These are phyloP conservation scores for Ormia ochracea DNA, from an alignment of 2,888 invertebrate genomes.

Conservation along the genomic window DNA sequence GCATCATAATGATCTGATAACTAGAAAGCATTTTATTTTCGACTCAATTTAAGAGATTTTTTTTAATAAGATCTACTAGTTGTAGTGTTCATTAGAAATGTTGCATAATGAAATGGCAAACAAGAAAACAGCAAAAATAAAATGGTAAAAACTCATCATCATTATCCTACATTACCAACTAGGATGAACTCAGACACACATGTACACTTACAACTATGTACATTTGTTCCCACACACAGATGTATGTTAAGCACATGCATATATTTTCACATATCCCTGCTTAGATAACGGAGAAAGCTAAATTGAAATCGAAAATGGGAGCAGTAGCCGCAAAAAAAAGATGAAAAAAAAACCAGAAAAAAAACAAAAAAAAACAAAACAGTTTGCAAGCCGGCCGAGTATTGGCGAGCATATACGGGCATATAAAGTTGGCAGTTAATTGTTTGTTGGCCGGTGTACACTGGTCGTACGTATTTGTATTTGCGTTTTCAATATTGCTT, in stretches of 20 bases:
- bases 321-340: not conserved
- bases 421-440: constrained; percentile 28
- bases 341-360: too few relatives aligned
- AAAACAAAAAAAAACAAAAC: too few relatives aligned
- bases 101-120: constrained; percentile 14
- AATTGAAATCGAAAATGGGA: constrained; percentile 53
- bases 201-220: too few relatives aligned
- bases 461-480: constrained; percentile 2
- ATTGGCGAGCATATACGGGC: constrained; percentile 16
- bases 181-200: constrained; percentile 9
- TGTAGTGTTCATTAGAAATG: constrained; percentile 45
- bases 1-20: not conserved
- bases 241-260: not conserved
- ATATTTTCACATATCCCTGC: not conserved
- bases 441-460: constrained; percentile 9
- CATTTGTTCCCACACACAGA: not conserved
- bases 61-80: constrained; percentile 45
- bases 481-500: constrained; percentile 10
- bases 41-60: constrained; percentile 35
- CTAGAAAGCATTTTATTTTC: constrained; percentile 26
- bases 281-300: constrained; percentile 47
- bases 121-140: not conserved
- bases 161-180: constrained; percentile 43
- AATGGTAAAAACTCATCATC: constrained; percentile 50
- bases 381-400: constrained; percentile 27